Evolutionary conservation across 2,888 invertebrate genomes (phyloP), one percentile per base, ranked within the genome.

Genomic region (Trichopoda pennipes): DNA sequence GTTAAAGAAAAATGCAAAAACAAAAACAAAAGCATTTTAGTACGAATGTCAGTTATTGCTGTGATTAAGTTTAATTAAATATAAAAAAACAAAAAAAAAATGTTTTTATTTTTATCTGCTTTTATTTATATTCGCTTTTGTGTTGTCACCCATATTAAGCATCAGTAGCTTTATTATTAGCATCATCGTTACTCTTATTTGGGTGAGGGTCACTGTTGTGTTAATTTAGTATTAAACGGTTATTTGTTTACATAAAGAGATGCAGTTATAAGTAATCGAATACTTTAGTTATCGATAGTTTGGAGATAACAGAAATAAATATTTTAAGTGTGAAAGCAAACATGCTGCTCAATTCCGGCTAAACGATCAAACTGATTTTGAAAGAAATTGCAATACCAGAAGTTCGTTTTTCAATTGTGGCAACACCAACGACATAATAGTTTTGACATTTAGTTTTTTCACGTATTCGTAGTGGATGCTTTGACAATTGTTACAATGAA

Each of bases 1-100:
- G 19, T 35, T 10, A 1, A 21, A n/a, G 28, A 47, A 55, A 28
- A 28, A 28, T 28, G 8, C 7, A 2, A 28, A n/a, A 28, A 28
- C 28, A 28, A 28, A 28, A n/a, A n/a, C n/a, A n/a, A n/a, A n/a
- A n/a, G 47, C 0, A 49, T 74, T 64, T 66, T 78, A 58, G 66
- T 82, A 47, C 66, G 75, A 82, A 82, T 82, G 79, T 63, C 79
- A 82, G 79, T 82, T 66, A 75, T 79, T 82, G 64, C 21, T 75
- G 72, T 82, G 66, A 82, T 82, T 82, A 75, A 82, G 32, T 79
- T 82, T 79, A 82, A 82, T 82, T 82, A 82, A 79, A 82, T 79
- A 78, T 68, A 75, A 58, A 53, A 4, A 56, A 55, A 49, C 0
- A 42, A 12, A 19, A 23, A 42, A 66, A 23, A 56, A 55, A 28